Evolutionary conservation across 1,140 invertebrate genomes (phyloP).

Genomic region (Caerostris darwini): DNA sequence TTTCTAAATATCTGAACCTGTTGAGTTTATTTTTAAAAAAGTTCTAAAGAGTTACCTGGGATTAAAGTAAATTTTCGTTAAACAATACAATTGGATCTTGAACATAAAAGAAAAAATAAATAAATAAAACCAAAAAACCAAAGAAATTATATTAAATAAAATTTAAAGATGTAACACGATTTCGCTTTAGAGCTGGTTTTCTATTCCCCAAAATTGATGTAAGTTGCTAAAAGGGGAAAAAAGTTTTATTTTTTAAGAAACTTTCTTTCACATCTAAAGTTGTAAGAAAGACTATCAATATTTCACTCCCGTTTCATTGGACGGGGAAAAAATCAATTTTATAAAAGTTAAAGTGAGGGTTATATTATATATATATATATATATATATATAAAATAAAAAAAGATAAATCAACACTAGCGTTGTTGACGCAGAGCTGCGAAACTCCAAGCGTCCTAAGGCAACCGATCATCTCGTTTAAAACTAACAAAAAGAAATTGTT

Average conservation of each 20-base stretch:
- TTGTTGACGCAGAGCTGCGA: background rate
- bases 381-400: conserved; percentile 20
- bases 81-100: too few relatives aligned
- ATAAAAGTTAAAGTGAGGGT: too few relatives aligned
- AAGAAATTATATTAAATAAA: background rate
- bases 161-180: background rate
- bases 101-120: background rate
- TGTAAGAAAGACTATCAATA: background rate
- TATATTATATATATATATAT: too few relatives aligned
- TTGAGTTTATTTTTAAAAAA: too few relatives aligned
- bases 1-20: too few relatives aligned
- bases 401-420: conserved; percentile 55
- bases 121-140: background rate
- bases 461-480: conserved; percentile 2
- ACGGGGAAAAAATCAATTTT: too few relatives aligned
- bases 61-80: too few relatives aligned
- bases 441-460: background rate
- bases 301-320: background rate
- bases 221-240: background rate
- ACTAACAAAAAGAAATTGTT: background rate
- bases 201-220: background rate
- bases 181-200: background rate
- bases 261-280: background rate
- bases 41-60: too few relatives aligned
- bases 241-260: background rate